A percentile compares a stretch with the other conserved stretches of the same genome.
Evolutionary conservation across 2,113 vertebrate genomes (phyloP).

Genomic region (Melierax canorus): DNA sequence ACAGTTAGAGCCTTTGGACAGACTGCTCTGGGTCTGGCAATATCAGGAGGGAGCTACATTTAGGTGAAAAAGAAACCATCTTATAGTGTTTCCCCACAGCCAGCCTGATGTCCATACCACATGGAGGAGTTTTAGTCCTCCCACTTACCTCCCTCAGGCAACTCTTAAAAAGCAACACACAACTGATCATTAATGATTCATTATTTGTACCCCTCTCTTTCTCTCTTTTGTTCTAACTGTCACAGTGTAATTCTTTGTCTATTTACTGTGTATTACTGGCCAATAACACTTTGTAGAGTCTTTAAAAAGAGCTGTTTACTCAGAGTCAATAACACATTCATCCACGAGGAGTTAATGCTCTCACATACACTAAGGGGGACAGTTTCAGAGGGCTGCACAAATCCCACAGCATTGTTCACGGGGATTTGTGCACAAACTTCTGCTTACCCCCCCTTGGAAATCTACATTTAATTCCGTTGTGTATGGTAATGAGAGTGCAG

Average conservation of each 20-base stretch:
- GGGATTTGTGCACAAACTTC: not conserved
- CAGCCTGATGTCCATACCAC: not conserved
- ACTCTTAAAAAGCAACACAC: not conserved
- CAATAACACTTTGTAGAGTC: slow-evolving; percentile 3
- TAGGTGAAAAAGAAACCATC: not conserved
- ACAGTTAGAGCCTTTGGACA: not conserved
- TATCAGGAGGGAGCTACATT: not conserved
- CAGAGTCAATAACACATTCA: slow-evolving; percentile 60
- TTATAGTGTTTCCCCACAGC: not conserved
- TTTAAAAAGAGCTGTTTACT: slow-evolving; percentile 49
- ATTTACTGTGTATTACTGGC: slow-evolving; percentile 39
- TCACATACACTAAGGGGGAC: not conserved
- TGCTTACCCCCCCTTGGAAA: not conserved
- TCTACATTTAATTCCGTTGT: not conserved
- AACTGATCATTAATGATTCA: slow-evolving; percentile 56
- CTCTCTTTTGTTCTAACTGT: slow-evolving; percentile 28
- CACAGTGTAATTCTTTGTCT: slow-evolving; percentile 39
- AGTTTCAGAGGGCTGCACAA: slow-evolving; percentile 28
- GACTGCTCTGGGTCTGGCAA: not conserved
- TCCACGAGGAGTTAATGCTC: slow-evolving; percentile 20
- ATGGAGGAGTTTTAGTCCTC: not conserved
- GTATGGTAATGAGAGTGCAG: not conserved
- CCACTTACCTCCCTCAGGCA: not conserved
- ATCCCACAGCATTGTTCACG: slow-evolving; percentile 15
- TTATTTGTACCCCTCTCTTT: slow-evolving; percentile 9